These are phyloP conservation scores for Bombus vancouverensis DNA, from an alignment of 1,140 invertebrate species.

Conservation along the genomic window DNA sequence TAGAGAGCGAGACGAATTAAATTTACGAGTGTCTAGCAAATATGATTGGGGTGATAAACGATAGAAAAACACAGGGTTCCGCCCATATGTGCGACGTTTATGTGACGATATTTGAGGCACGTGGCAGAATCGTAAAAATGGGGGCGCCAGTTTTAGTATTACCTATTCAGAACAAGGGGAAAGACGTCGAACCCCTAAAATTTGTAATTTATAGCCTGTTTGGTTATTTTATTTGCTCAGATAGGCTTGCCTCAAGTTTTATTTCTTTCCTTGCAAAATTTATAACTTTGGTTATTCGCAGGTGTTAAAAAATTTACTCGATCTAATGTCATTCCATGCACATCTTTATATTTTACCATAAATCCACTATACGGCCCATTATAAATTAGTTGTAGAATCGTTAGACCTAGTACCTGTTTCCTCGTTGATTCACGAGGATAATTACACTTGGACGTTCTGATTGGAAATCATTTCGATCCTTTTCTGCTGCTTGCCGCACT, in stretches of 20 bases:
- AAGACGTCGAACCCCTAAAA: neutral
- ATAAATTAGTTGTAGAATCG: neutral
- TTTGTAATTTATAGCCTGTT: too few species aligned
- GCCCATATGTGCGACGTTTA: neutral
- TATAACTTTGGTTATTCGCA: neutral
- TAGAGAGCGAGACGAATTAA: neutral
- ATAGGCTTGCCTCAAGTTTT: too few species aligned
- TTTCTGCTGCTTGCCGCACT: too few species aligned
- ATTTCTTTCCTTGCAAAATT: neutral
- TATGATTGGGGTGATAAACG: neutral
- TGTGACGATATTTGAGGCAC: neutral
- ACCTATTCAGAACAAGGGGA: neutral
- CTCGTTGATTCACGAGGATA: too few species aligned
- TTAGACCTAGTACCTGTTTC: too few species aligned
- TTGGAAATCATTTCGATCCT: too few species aligned
- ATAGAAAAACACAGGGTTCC: neutral
- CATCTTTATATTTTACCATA: too few species aligned
- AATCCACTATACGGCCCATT: neutral
- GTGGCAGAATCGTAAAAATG: neutral
- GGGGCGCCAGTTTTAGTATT: constrained; percentile 7
- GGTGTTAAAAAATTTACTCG: neutral
- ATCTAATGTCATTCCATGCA: neutral
- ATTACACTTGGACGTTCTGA: too few species aligned
- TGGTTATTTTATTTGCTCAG: too few species aligned
- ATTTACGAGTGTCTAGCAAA: neutral